These are phyloP conservation scores for Brachyptera putata DNA, from an alignment of 2,888 invertebrate genomes.

Conservation along the genomic window DNA sequence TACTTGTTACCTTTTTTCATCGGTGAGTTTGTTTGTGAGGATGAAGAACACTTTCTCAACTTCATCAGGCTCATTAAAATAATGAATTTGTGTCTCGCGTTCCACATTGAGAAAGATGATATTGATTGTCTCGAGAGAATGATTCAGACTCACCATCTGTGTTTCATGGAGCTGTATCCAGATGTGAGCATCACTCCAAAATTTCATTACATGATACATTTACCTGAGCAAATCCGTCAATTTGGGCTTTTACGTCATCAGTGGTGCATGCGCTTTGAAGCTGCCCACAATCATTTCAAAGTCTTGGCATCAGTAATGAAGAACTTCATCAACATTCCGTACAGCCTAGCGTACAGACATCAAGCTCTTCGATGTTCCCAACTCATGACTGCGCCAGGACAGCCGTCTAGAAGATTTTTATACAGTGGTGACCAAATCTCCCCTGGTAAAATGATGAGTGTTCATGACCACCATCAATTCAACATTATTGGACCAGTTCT, in stretches of 20 bases:
- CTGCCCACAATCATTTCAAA: conserved; percentile 33
- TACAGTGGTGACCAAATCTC: conserved; percentile 24
- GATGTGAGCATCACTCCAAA: conserved; percentile 29
- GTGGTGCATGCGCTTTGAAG: conserved; percentile 35
- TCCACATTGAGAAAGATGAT: conserved; percentile 28
- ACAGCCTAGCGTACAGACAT: conserved; percentile 30
- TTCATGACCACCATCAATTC: conserved; percentile 1
- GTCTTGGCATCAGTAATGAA: conserved; percentile 29
- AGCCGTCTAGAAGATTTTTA: conserved; percentile 27
- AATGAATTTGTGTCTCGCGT: conserved; percentile 34
- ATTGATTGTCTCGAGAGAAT: conserved; percentile 31
- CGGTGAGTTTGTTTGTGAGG: conserved; percentile 30
- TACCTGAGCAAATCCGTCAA: conserved; percentile 30
- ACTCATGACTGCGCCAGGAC: conserved; percentile 7
- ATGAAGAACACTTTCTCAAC: conserved; percentile 24
- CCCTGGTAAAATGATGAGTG: not conserved
- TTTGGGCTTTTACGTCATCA: conserved; percentile 34
- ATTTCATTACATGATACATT: conserved; percentile 33
- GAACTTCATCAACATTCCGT: conserved; percentile 34
- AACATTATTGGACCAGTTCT: not conserved
- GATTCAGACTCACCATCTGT: conserved; percentile 31
- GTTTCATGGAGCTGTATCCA: conserved; percentile 33
- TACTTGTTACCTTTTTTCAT: conserved; percentile 36
- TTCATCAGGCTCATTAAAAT: conserved; percentile 33
- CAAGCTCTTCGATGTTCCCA: conserved; percentile 31